Conservation (phyloP, 2,888 invertebrate species). For the Ectemnius lituratus region DNA sequence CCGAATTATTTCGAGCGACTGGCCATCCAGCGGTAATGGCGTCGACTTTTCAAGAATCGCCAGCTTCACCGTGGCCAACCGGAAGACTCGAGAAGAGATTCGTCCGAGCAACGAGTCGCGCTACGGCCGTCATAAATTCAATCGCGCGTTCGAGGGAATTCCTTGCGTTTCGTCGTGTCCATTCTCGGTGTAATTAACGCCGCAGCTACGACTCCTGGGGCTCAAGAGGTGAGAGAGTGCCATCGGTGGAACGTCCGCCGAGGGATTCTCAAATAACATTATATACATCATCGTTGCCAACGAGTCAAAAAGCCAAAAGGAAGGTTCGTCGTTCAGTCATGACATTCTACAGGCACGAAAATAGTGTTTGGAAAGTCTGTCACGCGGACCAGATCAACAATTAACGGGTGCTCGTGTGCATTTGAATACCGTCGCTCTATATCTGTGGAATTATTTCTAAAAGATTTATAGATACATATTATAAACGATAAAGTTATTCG, state of each 20-base stretch:
- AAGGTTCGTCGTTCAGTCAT: background rate
- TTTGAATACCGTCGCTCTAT: too few species aligned
- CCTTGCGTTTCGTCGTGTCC: conserved; percentile 58
- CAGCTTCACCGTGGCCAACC: conserved; percentile 21
- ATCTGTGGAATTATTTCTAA: too few species aligned
- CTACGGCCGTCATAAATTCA: conserved; percentile 58
- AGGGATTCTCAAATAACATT: conserved; percentile 57
- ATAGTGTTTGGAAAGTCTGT: background rate
- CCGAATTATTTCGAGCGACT: conserved; percentile 3
- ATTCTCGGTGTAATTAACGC: conserved; percentile 63
- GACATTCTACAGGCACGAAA: background rate
- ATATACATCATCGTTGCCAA: conserved; percentile 20
- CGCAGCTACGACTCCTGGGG: conserved; percentile 57
- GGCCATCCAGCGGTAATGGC: conserved; percentile 40
- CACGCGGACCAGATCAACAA: too few species aligned
- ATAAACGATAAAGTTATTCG: too few species aligned
- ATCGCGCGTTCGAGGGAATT: conserved; percentile 57
- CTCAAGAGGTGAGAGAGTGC: conserved; percentile 63
- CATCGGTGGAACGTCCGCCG: conserved; percentile 63
- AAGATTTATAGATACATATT: too few species aligned
- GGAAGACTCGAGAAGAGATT: conserved; percentile 20
- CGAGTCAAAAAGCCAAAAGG: too few species aligned
- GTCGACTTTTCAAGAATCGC: conserved; percentile 48
- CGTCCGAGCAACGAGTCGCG: conserved; percentile 38
- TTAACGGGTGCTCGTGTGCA: too few species aligned